These are phyloP conservation scores for Eulithis testata DNA, from an alignment of 2,888 invertebrate genomes.

Conservation along the genomic window DNA sequence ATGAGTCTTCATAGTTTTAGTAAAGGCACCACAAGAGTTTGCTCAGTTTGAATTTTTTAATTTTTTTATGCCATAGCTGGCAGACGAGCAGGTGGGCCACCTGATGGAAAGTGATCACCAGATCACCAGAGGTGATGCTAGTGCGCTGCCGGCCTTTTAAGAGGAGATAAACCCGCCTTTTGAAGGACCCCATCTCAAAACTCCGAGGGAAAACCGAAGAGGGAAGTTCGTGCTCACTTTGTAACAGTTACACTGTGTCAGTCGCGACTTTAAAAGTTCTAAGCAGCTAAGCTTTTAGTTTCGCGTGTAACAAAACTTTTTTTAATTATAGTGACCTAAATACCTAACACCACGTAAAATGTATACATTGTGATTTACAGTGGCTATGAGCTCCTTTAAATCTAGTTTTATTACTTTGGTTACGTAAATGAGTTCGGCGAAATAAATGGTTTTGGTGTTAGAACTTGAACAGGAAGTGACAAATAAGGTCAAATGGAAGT, in stretches of 20 bases:
- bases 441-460: constrained; percentile 5
- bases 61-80: too few relatives aligned
- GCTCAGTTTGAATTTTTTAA: too few relatives aligned
- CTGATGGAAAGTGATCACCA: too few relatives aligned
- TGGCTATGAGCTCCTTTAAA: constrained; percentile 33
- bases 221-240: too few relatives aligned
- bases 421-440: constrained; percentile 11
- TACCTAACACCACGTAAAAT: constrained; percentile 47
- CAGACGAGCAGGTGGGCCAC: too few relatives aligned
- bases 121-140: too few relatives aligned
- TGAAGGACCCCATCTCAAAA: too few relatives aligned
- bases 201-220: too few relatives aligned
- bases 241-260: not conserved
- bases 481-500: not conserved
- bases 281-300: constrained; percentile 44
- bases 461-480: not conserved
- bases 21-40: too few relatives aligned
- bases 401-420: constrained; percentile 14
- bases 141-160: too few relatives aligned
- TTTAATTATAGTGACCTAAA: constrained; percentile 70
- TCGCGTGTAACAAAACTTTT: constrained; percentile 62
- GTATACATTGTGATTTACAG: constrained; percentile 51
- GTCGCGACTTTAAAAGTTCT: constrained; percentile 17
- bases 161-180: too few relatives aligned
- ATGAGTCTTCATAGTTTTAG: too few relatives aligned